These are phyloP conservation scores for Reticulitermes lucifugus DNA, from an alignment of 2,888 invertebrate genomes.

Conservation along the genomic window DNA sequence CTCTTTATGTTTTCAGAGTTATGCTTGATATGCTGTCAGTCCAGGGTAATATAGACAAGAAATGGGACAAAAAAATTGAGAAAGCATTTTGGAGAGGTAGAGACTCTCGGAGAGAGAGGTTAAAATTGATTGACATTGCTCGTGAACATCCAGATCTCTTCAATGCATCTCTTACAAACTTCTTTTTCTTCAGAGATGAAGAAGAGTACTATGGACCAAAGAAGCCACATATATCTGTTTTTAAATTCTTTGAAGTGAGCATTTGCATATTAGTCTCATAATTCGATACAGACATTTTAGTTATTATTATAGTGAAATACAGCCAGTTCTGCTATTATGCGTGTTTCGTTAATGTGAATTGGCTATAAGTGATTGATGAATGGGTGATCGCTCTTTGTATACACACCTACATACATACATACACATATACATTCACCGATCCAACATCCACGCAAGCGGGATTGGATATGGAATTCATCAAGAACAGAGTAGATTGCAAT, in stretches of 20 bases:
- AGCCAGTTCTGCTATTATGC: too few species aligned
- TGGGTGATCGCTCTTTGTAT: too few species aligned
- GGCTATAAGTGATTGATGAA: too few species aligned
- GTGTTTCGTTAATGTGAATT: too few species aligned
- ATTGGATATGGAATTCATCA: too few species aligned
- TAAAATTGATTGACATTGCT: conserved; percentile 84
- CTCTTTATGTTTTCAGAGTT: conserved; percentile 70
- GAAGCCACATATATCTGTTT: conserved; percentile 86
- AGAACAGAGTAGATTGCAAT: too few species aligned
- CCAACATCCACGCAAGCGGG: too few species aligned
- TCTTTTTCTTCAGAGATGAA: conserved; percentile 93
- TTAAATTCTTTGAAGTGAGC: conserved; percentile 93
- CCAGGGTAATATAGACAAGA: conserved; percentile 78
- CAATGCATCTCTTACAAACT: conserved; percentile 93
- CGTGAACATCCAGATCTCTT: conserved; percentile 80
- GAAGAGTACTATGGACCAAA: conserved; percentile 88
- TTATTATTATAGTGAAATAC: too few species aligned
- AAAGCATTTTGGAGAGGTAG: conserved; percentile 93
- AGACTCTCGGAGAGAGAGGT: conserved; percentile 87
- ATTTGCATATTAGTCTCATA: neutral
- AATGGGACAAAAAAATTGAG: conserved; percentile 80
- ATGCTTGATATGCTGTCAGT: conserved; percentile 91
- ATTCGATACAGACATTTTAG: too few species aligned
- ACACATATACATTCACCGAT: too few species aligned
- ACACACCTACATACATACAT: too few species aligned